A percentile compares a stretch with the other conserved stretches of the same genome.
phyloP scores from a whole-genome alignment of 2,888 invertebrate species.

The Leucozona laternaria region DNA sequence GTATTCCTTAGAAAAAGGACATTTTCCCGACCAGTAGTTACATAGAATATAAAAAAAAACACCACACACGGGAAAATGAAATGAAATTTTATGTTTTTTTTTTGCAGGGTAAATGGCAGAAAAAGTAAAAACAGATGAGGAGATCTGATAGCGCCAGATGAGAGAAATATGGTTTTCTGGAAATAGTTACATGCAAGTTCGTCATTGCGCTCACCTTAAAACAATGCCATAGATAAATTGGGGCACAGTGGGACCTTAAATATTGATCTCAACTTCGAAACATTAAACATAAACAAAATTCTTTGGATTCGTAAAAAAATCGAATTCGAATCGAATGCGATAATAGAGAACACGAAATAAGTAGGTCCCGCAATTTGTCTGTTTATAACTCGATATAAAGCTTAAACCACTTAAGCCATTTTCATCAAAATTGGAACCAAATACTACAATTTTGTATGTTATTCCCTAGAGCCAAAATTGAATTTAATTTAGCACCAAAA shows the following conservation, averaged over 20 bases:
- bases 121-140: neutral
- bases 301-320: no score
- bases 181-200: neutral
- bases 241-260: conserved; percentile 13
- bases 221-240: neutral
- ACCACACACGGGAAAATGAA: neutral
- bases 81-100: conserved; percentile 4
- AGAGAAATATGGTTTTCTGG: conserved; percentile 12
- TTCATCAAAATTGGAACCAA: no score
- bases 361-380: no score
- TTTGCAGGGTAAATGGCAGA: neutral
- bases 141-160: neutral
- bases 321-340: no score
- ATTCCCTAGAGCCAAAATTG: no score
- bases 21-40: conserved; percentile 49
- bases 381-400: no score
- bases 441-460: no score
- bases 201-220: neutral
- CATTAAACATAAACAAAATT: no score
- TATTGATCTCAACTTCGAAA: neutral
- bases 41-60: conserved; percentile 4
- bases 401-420: no score
- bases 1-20: conserved; percentile 42
- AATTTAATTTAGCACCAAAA: no score
- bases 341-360: no score